A percentile compares a stretch with the other conserved stretches of the same genome.
phyloP scores from a whole-genome alignment of 2,797 vertebrate genomes.

The Alca torda region DNA sequence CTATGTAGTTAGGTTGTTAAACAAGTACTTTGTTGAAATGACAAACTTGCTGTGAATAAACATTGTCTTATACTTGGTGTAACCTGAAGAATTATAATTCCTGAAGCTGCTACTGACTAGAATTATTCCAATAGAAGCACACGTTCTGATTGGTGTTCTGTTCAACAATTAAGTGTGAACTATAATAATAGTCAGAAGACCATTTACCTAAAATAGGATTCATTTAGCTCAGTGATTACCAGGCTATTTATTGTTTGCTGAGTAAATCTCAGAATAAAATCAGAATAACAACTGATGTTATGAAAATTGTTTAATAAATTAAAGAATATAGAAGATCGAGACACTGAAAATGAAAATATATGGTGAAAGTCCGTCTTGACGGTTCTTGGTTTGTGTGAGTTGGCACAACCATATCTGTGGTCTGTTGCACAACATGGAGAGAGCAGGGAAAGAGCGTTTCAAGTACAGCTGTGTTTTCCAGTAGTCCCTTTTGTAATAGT shows the following conservation, averaged over 20 bases:
- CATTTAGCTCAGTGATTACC: constrained; percentile 57
- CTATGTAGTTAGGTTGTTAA: neutral
- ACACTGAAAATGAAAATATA: neutral
- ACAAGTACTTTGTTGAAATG: constrained; percentile 3
- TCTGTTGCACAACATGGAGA: neutral
- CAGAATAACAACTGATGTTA: constrained; percentile 22
- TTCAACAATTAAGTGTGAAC: constrained; percentile 52
- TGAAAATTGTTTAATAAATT: neutral
- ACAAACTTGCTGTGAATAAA: neutral
- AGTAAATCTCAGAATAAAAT: constrained; percentile 58
- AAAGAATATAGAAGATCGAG: neutral
- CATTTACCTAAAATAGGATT: constrained; percentile 66
- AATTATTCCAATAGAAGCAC: constrained; percentile 65
- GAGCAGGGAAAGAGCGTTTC: neutral
- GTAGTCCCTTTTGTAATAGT: neutral
- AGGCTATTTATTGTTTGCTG: constrained; percentile 50
- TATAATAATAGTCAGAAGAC: constrained; percentile 64
- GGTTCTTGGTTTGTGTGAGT: neutral
- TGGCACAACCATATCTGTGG: neutral
- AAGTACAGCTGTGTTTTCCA: neutral
- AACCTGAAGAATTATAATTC: constrained; percentile 42
- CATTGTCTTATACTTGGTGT: neutral
- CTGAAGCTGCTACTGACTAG: constrained; percentile 49
- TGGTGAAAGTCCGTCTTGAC: neutral
- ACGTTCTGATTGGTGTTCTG: constrained; percentile 61